Base-by-base conservation (phyloP, 1,140 invertebrate species). In the Atta colombica region DNA sequence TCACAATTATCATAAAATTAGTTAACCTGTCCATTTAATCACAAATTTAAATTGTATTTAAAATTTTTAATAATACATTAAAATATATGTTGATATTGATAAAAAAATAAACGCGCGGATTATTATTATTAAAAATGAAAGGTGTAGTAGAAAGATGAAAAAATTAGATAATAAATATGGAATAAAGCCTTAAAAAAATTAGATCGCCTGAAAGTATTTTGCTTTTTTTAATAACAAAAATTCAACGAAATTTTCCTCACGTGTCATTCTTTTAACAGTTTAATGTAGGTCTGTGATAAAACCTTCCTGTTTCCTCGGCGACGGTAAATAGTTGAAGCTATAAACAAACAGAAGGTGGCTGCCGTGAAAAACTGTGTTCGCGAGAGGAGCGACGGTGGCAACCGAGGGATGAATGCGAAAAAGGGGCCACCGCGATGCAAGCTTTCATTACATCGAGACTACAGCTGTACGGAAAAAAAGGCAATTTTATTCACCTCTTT, bases 381-480 rank as follows among this genome's bases (percentile, higher is more conserved):
- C 74, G 61, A 78, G 82, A 78, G 49, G 66, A 25, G 51, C 71
- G 45, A 45, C 35, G 7, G 35, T 39, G 60, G 60, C 60, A 65
- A 55, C 61, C 69, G 72, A 86, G 69, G 61, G 72, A 86, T 77
- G 66, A 78, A 77, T 68, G 82, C 58, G 53, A 88, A 88, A 88
- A 77, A 69, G 82, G 74, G 35, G 72, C 55, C 55, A 45, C 39
- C 66, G 63, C 60, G 72, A 68, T 78, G 61, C 82, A 58, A 85
- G 82, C 75, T 85, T 85, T 85, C 75, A 85, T 85, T 85, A 85
- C 75, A 66, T 85, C 31, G 74, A 66, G 49, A 84, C 63, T 85
- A 49, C 82, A 85, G 82, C 74, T 65, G 61, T 35, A 49, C 60
- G 49, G 58, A 45, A 66, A 77, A 65, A 66, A 78, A 65, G 49